Evolutionary conservation across 2,888 invertebrate genomes (phyloP).

Genomic region (Nesidiocoris tenuis): DNA sequence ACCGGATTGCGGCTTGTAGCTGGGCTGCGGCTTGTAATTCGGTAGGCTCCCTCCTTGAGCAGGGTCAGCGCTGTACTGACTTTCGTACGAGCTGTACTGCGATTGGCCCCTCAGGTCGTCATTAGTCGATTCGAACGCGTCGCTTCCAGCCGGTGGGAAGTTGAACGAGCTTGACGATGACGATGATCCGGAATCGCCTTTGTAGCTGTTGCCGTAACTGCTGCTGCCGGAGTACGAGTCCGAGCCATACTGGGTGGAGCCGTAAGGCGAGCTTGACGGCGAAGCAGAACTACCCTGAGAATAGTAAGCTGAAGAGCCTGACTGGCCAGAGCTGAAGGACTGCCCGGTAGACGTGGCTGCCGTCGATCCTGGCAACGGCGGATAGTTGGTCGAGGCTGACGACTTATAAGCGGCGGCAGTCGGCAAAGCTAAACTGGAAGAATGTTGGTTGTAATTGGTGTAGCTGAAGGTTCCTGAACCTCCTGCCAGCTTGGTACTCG

Average conservation of each 20-base stretch:
- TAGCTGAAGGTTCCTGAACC: conserved; percentile 9
- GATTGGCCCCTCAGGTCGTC: background rate
- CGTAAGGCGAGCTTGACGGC: background rate
- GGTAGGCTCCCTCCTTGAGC: conserved; percentile 22
- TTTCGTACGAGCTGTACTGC: background rate
- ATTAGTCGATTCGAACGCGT: conserved; percentile 22
- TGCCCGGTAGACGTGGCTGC: conserved; percentile 8
- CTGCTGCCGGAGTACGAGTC: conserved; percentile 2
- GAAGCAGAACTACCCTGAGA: conserved; percentile 9
- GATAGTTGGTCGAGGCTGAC: conserved; percentile 15
- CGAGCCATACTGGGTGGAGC: background rate
- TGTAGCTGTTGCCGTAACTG: conserved; percentile 38
- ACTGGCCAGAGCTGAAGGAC: background rate
- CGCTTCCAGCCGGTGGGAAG: conserved; percentile 39
- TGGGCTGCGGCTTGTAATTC: background rate
- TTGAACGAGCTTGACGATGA: conserved; percentile 34
- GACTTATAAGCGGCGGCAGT: conserved; percentile 35
- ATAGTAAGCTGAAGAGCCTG: conserved; percentile 23
- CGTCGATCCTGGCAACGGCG: conserved; percentile 24
- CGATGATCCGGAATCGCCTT: conserved; percentile 30
- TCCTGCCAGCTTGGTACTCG: background rate
- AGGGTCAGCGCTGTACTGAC: conserved; percentile 15
- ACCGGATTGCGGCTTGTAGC: background rate
- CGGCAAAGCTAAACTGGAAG: background rate
- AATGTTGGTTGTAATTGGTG: conserved; percentile 21